Evolutionary conservation across 2,888 invertebrate genomes (phyloP), one percentile per base, ranked within the genome.

Genomic region (Prenolepis imparis): DNA sequence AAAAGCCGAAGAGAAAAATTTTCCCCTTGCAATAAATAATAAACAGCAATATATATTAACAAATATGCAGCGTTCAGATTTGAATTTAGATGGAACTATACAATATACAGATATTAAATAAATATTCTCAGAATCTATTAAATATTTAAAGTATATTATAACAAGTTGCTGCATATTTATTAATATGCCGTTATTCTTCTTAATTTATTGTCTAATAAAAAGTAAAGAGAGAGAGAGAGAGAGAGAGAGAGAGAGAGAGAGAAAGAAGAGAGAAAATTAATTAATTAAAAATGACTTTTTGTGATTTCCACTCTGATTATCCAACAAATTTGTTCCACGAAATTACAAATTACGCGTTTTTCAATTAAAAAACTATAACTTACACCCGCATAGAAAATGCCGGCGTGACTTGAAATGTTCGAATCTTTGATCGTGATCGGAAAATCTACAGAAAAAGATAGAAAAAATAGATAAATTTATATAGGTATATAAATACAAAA

Each of bases 301-400:
- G 28, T 28, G 3, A n/a, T n/a, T n/a, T n/a, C n/a, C n/a, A n/a
- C n/a, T n/a, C n/a, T n/a, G n/a, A 28, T 28, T 28, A 28, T 28
- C 28, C 28, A 28, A 28, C 3, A 28, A 28, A 28, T 28, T 28
- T 28, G 28, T 28, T n/a, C n/a, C n/a, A 28, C 91, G 90, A 91
- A 91, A 91, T 91, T 89, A 90, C 84, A 87, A 90, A 91, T 91
- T 90, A 89, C 88, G 85, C 74, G 86, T 90, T 91, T 91, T 91
- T 90, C 89, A 90, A 90, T 89, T 89, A 85, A 86, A 89, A 90
- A 83, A 64, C 85, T 83, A 70, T 72, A 83, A 59, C 68, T 63
- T 72, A 61, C 41, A 63, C 39, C 87, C 87, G 18, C 55, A 24
- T 87, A 52, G 88, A 87, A 86, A 89, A 89, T 86, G 82, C 72